Evolutionary conservation across 35 echinoderm and acorn worm species (phyloP), one percentile per base, ranked within the genome.

Genomic region (Diadema setosum): DNA sequence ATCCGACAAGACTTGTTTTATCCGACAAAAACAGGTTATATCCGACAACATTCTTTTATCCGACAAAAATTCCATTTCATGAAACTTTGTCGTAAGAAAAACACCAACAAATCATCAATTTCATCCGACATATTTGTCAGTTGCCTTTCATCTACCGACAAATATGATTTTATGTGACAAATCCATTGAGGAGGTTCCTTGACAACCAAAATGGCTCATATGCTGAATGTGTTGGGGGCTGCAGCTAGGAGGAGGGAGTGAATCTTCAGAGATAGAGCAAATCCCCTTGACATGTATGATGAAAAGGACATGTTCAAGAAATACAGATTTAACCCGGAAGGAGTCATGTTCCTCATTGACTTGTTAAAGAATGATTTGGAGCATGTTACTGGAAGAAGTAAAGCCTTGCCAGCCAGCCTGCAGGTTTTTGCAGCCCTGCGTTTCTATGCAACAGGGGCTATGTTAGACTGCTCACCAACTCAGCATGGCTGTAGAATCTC

Each of bases 401-500:
- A 59, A 26, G 56, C 56, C 5, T 26, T 59, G 5, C 56, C 56
- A 1, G 56, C 6, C 56, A 23, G 5, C 16, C 56, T 59, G 16
- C 56, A 59, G 29, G 2, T 59, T 26, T 59, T 59, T 17, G 0
- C 29, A 15, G 56, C 56, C 5, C 29, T 59, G 56, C 56, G 56
- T 12, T 59, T 59, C 5, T 59, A 9, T 15, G 56, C 56, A 1
- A 59, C 56, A 9, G 56, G 56, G 5, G 29, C 20, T 15, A 26
- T 59, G 56, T 3, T 59, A 15, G 56, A 59, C 56, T 23, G 56
- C 67, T 42, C 39, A 14, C 48, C 46, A 15, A 35, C 50, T 33
- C 14, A 81, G 29, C 92, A 94, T 86, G 87, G 65, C 16, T 84
- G 87, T 12, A 94, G 92, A 52, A 89, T 63, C 27, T 34, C 87